Conservation (phyloP, 2,113 vertebrate species). For the Mirza zaza region DNA sequence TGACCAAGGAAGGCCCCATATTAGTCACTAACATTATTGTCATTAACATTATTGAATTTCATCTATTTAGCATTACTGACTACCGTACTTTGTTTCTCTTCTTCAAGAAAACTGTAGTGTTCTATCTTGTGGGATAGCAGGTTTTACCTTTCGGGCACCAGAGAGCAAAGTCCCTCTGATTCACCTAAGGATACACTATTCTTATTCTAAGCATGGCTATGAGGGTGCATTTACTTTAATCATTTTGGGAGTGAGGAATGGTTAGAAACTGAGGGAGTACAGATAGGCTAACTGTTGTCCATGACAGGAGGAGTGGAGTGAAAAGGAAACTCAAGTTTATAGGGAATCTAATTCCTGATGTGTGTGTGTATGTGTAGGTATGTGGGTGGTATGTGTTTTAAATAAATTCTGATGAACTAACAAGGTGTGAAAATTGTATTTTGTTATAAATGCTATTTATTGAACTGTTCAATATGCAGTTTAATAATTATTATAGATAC, state of each 20-base stretch:
- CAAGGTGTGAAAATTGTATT: neutral
- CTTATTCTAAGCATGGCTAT: neutral
- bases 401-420: slow-evolving; percentile 12
- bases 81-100: neutral
- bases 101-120: slow-evolving; percentile 20
- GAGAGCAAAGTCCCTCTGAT: neutral
- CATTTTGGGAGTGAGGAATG: neutral
- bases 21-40: slow-evolving; percentile 9
- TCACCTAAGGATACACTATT: neutral
- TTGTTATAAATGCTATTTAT: neutral
- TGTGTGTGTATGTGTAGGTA: neutral
- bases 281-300: neutral
- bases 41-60: neutral
- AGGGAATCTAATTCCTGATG: neutral
- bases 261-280: neutral
- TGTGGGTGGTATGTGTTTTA: neutral
- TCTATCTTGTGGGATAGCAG: neutral
- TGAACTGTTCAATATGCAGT: neutral
- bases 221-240: neutral
- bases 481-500: slow-evolving; percentile 35
- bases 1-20: neutral
- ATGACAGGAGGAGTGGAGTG: neutral
- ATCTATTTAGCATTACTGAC: neutral
- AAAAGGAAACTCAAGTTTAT: neutral
- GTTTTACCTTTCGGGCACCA: neutral